A percentile compares a stretch with the other conserved stretches of the same genome.
Conservation (phyloP, 2,113 vertebrate species). For the Syngnathus typhle region DNA sequence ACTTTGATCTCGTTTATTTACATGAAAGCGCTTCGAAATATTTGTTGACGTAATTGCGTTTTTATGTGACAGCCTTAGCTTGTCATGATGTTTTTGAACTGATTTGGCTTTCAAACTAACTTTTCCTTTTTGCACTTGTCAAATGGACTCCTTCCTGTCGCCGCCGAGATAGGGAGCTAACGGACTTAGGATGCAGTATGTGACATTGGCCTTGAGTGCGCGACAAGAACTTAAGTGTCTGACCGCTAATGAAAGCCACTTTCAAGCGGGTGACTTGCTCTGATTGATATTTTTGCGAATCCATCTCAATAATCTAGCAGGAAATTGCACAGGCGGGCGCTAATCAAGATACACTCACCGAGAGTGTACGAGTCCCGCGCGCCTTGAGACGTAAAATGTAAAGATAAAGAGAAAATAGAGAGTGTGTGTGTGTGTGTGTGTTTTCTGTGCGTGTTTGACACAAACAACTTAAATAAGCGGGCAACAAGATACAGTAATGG, state of each 20-base stretch:
- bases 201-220: slow-evolving; percentile 2
- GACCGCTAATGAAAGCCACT: slow-evolving; percentile 10
- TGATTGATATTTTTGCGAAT: slow-evolving; percentile 53
- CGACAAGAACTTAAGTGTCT: neutral
- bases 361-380: slow-evolving; percentile 19
- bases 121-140: neutral
- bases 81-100: neutral
- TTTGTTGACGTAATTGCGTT: too few relatives aligned
- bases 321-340: slow-evolving; percentile 49
- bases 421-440: neutral
- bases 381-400: slow-evolving; percentile 8
- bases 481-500: slow-evolving; percentile 21
- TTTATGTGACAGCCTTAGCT: neutral
- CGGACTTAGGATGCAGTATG: neutral
- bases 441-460: slow-evolving; percentile 3
- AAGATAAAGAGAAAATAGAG: neutral
- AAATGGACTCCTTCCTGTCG: neutral
- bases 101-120: neutral
- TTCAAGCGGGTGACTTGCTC: slow-evolving; percentile 34
- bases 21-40: too few relatives aligned
- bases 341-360: slow-evolving; percentile 39
- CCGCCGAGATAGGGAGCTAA: neutral
- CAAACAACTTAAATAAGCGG: slow-evolving; percentile 25
- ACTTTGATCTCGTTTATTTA: neutral
- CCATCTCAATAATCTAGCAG: slow-evolving; percentile 52